phyloP scores from a whole-genome alignment of 2,888 invertebrate species.

The Coelopa pilipes region DNA sequence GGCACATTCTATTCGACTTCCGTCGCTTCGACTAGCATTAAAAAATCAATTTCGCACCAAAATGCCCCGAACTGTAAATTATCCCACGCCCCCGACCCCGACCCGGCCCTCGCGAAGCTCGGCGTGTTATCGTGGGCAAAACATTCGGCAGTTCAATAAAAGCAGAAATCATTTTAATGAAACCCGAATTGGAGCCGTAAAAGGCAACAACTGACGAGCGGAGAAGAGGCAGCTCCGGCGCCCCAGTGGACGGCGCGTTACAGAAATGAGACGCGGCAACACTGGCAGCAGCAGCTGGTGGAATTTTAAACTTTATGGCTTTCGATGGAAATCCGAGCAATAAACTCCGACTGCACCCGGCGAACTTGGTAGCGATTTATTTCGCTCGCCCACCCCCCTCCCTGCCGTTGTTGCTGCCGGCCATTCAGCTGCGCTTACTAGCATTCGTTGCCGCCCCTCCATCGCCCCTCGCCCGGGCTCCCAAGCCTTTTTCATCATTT shows the following conservation, averaged over 20 bases:
- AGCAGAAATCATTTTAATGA: constrained; percentile 7
- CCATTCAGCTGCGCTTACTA: no score
- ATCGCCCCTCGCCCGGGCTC: background rate
- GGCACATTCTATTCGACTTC: no score
- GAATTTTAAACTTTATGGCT: constrained; percentile 31
- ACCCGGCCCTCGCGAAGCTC: no score
- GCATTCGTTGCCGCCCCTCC: background rate
- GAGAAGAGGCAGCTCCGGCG: no score
- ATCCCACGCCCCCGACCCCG: no score
- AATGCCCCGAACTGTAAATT: no score
- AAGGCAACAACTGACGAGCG: no score
- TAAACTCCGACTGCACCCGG: constrained; percentile 26
- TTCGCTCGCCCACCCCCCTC: background rate
- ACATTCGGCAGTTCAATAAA: constrained; percentile 15
- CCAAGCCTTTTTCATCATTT: background rate
- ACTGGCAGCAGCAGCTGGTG: constrained; percentile 25
- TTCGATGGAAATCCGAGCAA: constrained; percentile 31
- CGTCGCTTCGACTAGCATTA: no score
- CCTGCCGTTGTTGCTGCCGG: no score
- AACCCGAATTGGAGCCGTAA: background rate
- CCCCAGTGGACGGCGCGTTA: no score
- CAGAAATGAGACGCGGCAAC: background rate
- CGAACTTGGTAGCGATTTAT: constrained; percentile 31
- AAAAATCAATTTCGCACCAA: no score
- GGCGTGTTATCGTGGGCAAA: background rate